Evolutionary conservation across 1,140 invertebrate species (phyloP).

Genomic region (Drosophila mojavensis): DNA sequence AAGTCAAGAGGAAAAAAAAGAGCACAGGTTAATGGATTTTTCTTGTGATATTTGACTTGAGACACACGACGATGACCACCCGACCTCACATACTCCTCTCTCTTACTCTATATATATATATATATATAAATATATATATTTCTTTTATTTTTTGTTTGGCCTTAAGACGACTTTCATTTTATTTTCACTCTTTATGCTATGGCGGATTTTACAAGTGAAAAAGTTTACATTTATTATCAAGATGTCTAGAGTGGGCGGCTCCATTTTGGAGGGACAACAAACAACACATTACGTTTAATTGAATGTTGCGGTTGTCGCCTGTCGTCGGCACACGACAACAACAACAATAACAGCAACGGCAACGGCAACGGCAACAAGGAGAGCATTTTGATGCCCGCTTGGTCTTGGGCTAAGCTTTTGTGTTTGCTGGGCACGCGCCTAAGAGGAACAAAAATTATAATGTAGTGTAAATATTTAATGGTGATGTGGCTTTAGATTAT

Average conservation of each 20-base stretch:
- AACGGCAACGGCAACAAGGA: conserved; percentile 15
- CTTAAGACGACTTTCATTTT: conserved; percentile 49
- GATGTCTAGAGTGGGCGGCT: conserved; percentile 20
- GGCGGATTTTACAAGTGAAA: conserved; percentile 67
- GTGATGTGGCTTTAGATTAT: conserved; percentile 80
- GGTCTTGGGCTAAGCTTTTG: conserved; percentile 21
- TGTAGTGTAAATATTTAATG: conserved; percentile 83
- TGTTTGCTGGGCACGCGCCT: conserved; percentile 53
- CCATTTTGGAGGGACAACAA: conserved; percentile 67
- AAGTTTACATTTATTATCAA: conserved; percentile 77
- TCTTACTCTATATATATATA: conserved; percentile 10
- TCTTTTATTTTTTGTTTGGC: conserved; percentile 18
- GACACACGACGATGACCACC: conserved; percentile 33
- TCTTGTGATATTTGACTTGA: conserved; percentile 76
- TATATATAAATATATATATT: no score
- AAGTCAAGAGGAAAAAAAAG: conserved; percentile 51
- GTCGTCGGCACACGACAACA: conserved; percentile 18
- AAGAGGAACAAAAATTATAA: conserved; percentile 70
- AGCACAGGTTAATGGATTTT: conserved; percentile 75
- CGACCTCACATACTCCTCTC: neutral
- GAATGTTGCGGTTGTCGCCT: conserved; percentile 75
- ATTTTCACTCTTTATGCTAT: conserved; percentile 59
- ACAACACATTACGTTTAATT: conserved; percentile 81
- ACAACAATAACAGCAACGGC: conserved; percentile 7
- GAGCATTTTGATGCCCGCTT: neutral